Evolutionary conservation across 2,797 vertebrate genomes (phyloP).

Genomic region (Sebastes matsubarae): DNA sequence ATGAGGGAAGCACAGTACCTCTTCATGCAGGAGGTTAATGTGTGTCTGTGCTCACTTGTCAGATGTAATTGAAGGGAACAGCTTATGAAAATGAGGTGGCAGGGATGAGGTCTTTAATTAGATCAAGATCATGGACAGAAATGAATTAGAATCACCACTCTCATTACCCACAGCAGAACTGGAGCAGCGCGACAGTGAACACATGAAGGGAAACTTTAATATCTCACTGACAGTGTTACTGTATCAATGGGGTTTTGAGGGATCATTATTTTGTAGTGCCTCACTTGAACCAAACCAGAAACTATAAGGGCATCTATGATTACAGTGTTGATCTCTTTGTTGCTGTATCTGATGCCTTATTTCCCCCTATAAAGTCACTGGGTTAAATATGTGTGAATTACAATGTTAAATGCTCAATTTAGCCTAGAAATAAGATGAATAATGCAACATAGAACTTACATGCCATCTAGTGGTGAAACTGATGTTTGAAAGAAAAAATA

Average conservation of each 20-base stretch:
- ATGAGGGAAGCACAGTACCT: constrained; percentile 57
- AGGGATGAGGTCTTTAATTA: constrained; percentile 81
- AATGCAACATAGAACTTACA: constrained; percentile 10
- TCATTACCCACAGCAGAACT: constrained; percentile 68
- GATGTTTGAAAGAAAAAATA: neutral
- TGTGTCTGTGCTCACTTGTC: constrained; percentile 75
- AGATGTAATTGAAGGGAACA: constrained; percentile 81
- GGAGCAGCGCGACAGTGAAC: constrained; percentile 56
- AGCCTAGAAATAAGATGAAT: neutral
- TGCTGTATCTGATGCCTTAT: constrained; percentile 2
- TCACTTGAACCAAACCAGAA: constrained; percentile 7
- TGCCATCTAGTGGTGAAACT: constrained; percentile 69
- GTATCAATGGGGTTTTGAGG: constrained; percentile 10
- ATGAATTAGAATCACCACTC: constrained; percentile 75
- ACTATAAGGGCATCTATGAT: neutral
- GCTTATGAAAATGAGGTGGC: constrained; percentile 78
- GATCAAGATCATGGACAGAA: constrained; percentile 76
- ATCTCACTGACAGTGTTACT: constrained; percentile 14
- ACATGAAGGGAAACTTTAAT: constrained; percentile 55
- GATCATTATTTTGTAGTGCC: neutral
- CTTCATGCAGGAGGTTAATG: constrained; percentile 72
- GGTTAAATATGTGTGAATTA: constrained; percentile 35
- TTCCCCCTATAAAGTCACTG: constrained; percentile 11
- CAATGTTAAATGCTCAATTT: constrained; percentile 45
- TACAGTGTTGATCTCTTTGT: neutral